Conservation (phyloP, 2,888 invertebrate genomes). For the Hofmannophila pseudospretella region DNA sequence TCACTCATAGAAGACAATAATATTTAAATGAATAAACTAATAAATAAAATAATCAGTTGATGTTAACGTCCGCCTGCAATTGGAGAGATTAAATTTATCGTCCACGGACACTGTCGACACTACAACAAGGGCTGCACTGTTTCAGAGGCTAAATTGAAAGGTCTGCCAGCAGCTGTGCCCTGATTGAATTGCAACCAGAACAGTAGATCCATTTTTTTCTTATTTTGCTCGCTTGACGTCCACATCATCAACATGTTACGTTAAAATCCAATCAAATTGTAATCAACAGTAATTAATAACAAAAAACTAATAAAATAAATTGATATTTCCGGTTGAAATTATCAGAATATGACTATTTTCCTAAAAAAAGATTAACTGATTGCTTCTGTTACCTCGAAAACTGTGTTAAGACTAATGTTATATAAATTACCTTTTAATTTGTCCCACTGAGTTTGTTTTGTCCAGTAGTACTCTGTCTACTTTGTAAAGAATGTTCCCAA, state of each 20-base stretch:
- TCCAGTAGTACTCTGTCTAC: too few species aligned
- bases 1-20: too few species aligned
- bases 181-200: slow-evolving; percentile 17
- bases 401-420: too few species aligned
- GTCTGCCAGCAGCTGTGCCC: slow-evolving; percentile 12
- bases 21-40: too few species aligned
- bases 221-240: background rate
- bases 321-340: slow-evolving; percentile 27
- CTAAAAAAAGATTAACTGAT: slow-evolving; percentile 6
- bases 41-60: too few species aligned
- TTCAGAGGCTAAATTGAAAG: slow-evolving; percentile 8
- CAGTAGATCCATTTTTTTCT: background rate
- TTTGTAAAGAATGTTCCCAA: too few species aligned
- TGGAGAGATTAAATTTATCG: background rate
- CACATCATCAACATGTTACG: background rate
- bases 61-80: too few species aligned
- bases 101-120: background rate
- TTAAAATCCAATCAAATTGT: slow-evolving; percentile 2
- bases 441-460: too few species aligned
- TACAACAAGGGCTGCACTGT: slow-evolving; percentile 6
- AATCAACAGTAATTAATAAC: background rate
- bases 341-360: slow-evolving; percentile 5
- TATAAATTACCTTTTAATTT: too few species aligned
- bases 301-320: background rate
- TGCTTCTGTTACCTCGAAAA: too few species aligned